Base-by-base conservation (phyloP, 2,113 vertebrate genomes). In the Phalacrocorax aristotelis region DNA sequence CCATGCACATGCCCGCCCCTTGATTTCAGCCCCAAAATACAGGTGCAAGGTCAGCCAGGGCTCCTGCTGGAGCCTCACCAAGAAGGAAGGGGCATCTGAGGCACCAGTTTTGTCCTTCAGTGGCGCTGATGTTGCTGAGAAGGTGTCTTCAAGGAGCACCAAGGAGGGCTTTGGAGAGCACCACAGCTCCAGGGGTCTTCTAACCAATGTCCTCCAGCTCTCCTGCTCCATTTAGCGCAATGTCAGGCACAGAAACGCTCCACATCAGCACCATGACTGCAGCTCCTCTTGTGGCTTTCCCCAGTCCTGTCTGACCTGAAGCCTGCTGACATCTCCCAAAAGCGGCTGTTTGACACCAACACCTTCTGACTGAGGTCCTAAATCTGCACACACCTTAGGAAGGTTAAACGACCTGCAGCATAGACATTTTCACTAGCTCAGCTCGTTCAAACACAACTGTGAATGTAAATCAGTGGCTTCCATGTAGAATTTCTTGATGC, bases 381-480 rank as follows among this genome's bases (percentile, higher is more conserved):
- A 88, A 92, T 71, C 70, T 95, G 70, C 54, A 68, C 26, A 9
- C 0, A 0, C 42, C 89, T 95, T 80, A 55, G 83, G 48, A 70
- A 97, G 68, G 79, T 94, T 94, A 96, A 93, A 96, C 89, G 95
- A 2, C 6, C 7, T 55, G 11, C 65, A 78, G 60, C 14, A 23
- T 2, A 42, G 88, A 60, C 62, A 61, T 95, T 97, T 94, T 90
- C 94, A 97, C 77, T 81, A 84, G 81, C 30, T 54, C 88, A 87
- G 74, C 88, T 97, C 86, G 83, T 96, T 95, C 54, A 87, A 94
- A 89, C 84, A 83, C 78, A 54, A 5, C 2, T 2, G 36, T 82
- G 96, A 96, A 95, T 93, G 78, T 84, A 94, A 98, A 97, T 96
- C 70, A 82, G 65, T 84, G 86, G 15, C 81, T 96, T 97, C 82